A percentile compares a stretch with the other conserved stretches of the same genome.
These are phyloP conservation scores for Cotesia glomerata DNA, from an alignment of 1,140 invertebrate species.

Conservation along the genomic window DNA sequence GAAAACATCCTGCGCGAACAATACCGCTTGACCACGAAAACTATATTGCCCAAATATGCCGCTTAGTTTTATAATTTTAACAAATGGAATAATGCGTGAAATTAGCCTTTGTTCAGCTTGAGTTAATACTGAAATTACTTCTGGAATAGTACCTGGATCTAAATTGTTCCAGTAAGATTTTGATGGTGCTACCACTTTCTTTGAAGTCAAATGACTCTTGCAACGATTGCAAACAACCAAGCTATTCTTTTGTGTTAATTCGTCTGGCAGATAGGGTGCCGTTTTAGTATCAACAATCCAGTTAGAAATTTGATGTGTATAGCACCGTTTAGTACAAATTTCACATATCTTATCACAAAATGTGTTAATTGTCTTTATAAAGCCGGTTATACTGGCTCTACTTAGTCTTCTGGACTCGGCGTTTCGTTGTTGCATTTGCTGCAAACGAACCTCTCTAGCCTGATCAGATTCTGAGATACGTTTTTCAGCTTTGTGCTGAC, in stretches of 20 bases:
- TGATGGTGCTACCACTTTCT: background rate
- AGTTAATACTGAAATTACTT: constrained; percentile 11
- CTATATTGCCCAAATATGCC: constrained; percentile 41
- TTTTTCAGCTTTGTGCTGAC: background rate
- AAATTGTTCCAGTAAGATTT: constrained; percentile 15
- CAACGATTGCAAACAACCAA: background rate
- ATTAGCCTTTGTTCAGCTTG: constrained; percentile 34
- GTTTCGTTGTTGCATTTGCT: background rate
- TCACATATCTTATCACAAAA: constrained; percentile 12
- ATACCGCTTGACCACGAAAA: constrained; percentile 40
- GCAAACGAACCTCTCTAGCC: background rate
- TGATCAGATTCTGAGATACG: background rate
- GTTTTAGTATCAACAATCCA: background rate
- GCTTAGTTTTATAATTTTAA: constrained; percentile 33
- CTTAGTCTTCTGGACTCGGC: background rate
- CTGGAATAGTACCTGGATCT: background rate
- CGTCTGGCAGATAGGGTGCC: background rate
- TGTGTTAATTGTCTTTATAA: background rate
- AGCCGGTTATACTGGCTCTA: background rate
- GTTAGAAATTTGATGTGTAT: background rate
- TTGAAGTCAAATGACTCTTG: background rate
- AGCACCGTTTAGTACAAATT: constrained; percentile 4
- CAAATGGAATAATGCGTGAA: constrained; percentile 32
- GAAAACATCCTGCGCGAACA: constrained; percentile 47
- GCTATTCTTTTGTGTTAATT: background rate